A percentile compares a stretch with the other conserved stretches of the same genome.
Evolutionary conservation across 2,888 invertebrate genomes (phyloP).

Genomic region (Chaetoderma sp.): DNA sequence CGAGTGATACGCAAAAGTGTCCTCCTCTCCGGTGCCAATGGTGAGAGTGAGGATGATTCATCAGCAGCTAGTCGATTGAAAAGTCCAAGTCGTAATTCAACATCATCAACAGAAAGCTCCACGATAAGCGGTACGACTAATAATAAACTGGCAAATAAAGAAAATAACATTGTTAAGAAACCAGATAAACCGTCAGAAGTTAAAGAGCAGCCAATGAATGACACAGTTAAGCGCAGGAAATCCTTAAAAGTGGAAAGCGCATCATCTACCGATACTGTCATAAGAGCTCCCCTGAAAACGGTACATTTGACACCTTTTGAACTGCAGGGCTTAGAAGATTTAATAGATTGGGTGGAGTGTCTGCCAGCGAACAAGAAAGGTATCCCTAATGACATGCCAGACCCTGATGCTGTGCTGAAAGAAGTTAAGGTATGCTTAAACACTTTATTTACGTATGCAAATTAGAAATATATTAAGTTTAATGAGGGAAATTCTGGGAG

Average conservation of each 20-base stretch:
- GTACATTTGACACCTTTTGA: conserved; percentile 59
- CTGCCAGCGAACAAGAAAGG: conserved; percentile 90
- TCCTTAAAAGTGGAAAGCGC: background rate
- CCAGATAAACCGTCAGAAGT: conserved; percentile 29
- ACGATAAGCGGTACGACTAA: too few relatives aligned
- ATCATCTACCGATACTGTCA: too few relatives aligned
- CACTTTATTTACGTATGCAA: too few relatives aligned
- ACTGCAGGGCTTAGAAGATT: conserved; percentile 68
- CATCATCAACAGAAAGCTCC: too few relatives aligned
- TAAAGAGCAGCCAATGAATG: conserved; percentile 1
- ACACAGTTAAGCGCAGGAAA: background rate
- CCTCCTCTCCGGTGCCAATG: too few relatives aligned
- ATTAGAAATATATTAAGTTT: too few relatives aligned
- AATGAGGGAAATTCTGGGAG: background rate
- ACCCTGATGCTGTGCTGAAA: conserved; percentile 89
- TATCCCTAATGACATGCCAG: conserved; percentile 88
- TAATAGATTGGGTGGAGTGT: conserved; percentile 91
- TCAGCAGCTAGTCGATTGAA: background rate
- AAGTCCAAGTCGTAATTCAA: background rate
- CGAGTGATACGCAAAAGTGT: too few relatives aligned
- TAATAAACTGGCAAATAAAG: too few relatives aligned
- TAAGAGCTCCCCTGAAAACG: too few relatives aligned
- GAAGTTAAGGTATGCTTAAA: conserved; percentile 76
- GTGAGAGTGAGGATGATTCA: background rate
- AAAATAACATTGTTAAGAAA: conserved; percentile 14